Percentiles rank a stretch among this genome's conserved stretches.
Evolutionary conservation across 35 echinoderm and acorn worm species (phyloP).

Genomic region (Chiridota heheva): DNA sequence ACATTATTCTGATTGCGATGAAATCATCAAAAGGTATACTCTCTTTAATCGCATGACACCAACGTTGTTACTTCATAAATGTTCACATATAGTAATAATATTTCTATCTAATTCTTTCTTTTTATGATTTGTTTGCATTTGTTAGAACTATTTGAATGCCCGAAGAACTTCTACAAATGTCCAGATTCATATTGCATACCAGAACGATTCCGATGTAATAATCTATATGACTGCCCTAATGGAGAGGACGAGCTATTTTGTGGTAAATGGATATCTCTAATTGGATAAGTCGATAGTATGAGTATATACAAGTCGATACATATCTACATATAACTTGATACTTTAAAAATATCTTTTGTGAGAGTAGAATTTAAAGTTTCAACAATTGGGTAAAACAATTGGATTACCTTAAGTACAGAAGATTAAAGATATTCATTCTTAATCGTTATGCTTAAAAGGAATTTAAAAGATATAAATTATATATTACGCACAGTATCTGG

Average conservation of each 20-base stretch:
- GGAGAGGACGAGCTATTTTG: constrained; percentile 26
- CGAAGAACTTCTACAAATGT: constrained; percentile 17
- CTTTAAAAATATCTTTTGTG: background rate
- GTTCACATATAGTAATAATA: no score
- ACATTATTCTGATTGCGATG: no score
- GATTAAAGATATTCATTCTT: background rate
- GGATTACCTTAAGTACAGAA: background rate
- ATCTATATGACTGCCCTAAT: constrained; percentile 22
- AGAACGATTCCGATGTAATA: constrained; percentile 36
- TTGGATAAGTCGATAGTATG: background rate
- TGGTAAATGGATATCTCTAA: constrained; percentile 4
- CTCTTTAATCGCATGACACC: no score
- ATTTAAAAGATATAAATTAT: no score
- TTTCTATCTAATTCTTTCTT: no score
- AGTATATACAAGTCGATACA: background rate
- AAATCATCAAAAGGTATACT: no score
- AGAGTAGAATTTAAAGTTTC: background rate
- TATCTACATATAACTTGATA: background rate
- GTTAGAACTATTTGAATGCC: constrained; percentile 27
- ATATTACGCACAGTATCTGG: no score
- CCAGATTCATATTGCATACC: constrained; percentile 49
- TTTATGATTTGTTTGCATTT: background rate
- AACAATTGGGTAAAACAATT: background rate
- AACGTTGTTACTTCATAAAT: no score
- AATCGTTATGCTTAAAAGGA: no score